These are phyloP conservation scores for Linurgus olivaceus DNA, from an alignment of 2,797 vertebrate genomes.

Conservation along the genomic window DNA sequence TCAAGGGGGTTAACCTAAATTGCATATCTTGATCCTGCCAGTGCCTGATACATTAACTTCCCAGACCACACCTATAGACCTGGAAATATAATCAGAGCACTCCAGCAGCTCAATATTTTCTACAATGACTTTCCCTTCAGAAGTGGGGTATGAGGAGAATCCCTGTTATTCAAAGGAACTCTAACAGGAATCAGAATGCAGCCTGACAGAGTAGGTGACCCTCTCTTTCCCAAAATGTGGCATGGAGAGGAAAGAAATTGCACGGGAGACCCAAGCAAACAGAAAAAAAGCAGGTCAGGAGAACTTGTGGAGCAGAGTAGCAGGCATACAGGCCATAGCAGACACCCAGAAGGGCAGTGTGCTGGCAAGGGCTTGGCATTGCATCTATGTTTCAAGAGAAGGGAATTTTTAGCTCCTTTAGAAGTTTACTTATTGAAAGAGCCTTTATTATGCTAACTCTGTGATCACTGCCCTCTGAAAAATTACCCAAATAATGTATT, in stretches of 20 bases:
- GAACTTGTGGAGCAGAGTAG: neutral
- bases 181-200: neutral
- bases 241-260: neutral
- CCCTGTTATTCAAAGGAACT: neutral
- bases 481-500: slow-evolving; percentile 13
- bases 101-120: neutral
- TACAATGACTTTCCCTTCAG: neutral
- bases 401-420: neutral
- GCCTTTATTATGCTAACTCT: slow-evolving; percentile 25
- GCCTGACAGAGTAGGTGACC: neutral
- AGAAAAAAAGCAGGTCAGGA: neutral
- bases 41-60: neutral
- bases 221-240: neutral
- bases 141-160: neutral
- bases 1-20: neutral
- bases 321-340: neutral
- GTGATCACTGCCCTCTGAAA: slow-evolving; percentile 38
- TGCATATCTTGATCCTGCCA: neutral
- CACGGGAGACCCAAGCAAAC: neutral
- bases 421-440: slow-evolving; percentile 18
- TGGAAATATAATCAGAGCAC: neutral
- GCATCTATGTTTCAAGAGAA: neutral
- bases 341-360: neutral
- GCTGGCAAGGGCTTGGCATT: neutral
- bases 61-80: neutral